These are phyloP conservation scores for Epizoanthus ramosus DNA, from an alignment of 92 coral and sea anemone species.

Conservation along the genomic window DNA sequence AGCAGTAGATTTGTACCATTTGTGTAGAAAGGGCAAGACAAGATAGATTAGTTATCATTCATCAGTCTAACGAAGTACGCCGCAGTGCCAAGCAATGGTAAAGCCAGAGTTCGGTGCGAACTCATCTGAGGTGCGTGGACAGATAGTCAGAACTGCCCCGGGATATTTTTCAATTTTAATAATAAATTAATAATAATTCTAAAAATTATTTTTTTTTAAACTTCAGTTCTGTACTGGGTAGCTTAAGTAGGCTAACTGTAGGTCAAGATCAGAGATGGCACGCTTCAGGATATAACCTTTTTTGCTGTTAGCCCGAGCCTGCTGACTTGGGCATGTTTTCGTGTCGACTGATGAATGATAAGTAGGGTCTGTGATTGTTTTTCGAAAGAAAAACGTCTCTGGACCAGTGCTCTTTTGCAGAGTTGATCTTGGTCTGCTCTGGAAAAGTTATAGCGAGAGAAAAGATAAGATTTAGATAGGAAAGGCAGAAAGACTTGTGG, in stretches of 20 bases:
- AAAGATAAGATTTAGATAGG: not conserved
- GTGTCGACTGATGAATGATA: conserved; percentile 10
- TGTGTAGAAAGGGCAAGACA: not conserved
- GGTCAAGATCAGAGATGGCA: not conserved
- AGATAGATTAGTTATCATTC: not conserved
- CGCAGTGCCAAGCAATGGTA: not conserved
- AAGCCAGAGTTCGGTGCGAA: not conserved
- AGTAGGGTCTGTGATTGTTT: not conserved
- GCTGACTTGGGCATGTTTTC: not conserved
- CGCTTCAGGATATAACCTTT: not conserved
- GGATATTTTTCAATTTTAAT: not conserved
- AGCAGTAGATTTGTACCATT: too few relatives aligned
- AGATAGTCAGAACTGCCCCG: not conserved
- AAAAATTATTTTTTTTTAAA: not conserved
- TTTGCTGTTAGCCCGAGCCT: not conserved
- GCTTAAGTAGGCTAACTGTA: conserved; percentile 9
- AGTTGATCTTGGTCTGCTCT: not conserved
- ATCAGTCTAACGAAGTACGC: not conserved
- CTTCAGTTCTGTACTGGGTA: conserved; percentile 6
- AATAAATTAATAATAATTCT: too few relatives aligned
- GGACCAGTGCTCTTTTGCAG: conserved; percentile 6
- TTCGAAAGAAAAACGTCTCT: not conserved
- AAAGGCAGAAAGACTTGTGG: not conserved
- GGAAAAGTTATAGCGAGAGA: conserved; percentile 9
- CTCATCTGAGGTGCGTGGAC: not conserved